Evolutionary conservation across 2,888 invertebrate genomes (phyloP).

Genomic region (Melieria crassipennis): DNA sequence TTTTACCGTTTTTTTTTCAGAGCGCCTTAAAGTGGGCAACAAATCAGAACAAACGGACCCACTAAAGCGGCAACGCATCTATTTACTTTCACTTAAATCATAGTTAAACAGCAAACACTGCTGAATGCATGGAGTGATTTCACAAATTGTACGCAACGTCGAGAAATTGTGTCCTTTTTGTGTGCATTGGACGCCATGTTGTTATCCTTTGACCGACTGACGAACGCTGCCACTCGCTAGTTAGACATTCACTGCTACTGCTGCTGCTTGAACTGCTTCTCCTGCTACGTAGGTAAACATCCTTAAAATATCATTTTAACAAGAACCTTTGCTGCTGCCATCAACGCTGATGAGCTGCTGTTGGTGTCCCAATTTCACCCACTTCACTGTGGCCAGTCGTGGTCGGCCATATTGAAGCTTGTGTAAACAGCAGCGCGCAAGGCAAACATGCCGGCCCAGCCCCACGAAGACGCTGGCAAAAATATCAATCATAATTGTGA

Average conservation of each 20-base stretch:
- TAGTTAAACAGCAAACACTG: slow-evolving; percentile 19
- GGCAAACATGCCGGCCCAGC: slow-evolving; percentile 26
- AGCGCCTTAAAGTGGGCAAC: background rate
- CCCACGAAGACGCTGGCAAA: too few relatives aligned
- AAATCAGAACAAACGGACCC: slow-evolving; percentile 5
- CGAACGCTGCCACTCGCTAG: background rate
- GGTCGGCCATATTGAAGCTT: background rate
- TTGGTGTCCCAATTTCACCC: background rate
- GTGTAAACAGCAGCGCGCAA: slow-evolving; percentile 31
- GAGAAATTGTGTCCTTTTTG: too few relatives aligned
- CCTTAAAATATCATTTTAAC: slow-evolving; percentile 38
- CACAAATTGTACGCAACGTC: background rate
- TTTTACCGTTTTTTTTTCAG: background rate
- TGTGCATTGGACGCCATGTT: too few relatives aligned
- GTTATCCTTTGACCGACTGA: too few relatives aligned
- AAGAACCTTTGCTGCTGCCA: slow-evolving; percentile 25
- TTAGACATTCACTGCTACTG: background rate
- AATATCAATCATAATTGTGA: slow-evolving; percentile 36
- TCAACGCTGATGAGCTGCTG: background rate
- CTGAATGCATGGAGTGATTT: background rate
- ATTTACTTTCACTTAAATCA: slow-evolving; percentile 30
- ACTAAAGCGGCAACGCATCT: background rate
- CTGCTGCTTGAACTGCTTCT: background rate
- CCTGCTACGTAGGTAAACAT: slow-evolving; percentile 31
- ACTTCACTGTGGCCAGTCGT: background rate